Percentiles rank a stretch among this genome's conserved stretches.
Conservation (phyloP, 2,888 invertebrate genomes). For the Blomia tropicalis region DNA sequence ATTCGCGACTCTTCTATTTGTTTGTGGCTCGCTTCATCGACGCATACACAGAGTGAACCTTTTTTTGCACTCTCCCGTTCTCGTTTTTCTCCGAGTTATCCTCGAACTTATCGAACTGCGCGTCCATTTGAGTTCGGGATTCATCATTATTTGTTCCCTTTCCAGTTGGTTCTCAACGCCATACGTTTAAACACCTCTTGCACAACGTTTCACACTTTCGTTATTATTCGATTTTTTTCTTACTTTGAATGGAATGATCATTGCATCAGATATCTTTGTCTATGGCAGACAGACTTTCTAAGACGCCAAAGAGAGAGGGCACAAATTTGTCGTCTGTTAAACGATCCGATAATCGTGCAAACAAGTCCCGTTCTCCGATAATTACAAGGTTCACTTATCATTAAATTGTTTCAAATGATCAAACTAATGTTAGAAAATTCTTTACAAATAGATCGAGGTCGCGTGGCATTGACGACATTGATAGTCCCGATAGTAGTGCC, state of each 20-base stretch:
- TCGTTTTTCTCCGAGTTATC: too few species aligned
- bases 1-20: too few species aligned
- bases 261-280: constrained; percentile 9
- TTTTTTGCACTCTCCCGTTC: too few species aligned
- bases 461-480: not conserved
- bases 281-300: constrained; percentile 23
- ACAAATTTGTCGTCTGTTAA: constrained; percentile 10
- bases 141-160: too few species aligned
- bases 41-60: too few species aligned
- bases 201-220: too few species aligned
- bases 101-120: too few species aligned
- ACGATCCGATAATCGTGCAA: not conserved
- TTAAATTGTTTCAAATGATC: not conserved
- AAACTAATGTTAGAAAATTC: not conserved
- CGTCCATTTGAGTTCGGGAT: too few species aligned
- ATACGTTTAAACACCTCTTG: too few species aligned
- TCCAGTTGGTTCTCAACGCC: too few species aligned
- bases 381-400: not conserved
- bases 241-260: constrained; percentile 8
- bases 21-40: too few species aligned
- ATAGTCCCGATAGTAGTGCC: not conserved
- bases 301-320: constrained; percentile 14
- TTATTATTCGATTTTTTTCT: too few species aligned
- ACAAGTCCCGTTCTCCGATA: constrained; percentile 14
- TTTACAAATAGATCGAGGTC: constrained; percentile 9